phyloP scores from a whole-genome alignment of 2,113 vertebrate species.

The Misgurnus anguillicaudatus region DNA sequence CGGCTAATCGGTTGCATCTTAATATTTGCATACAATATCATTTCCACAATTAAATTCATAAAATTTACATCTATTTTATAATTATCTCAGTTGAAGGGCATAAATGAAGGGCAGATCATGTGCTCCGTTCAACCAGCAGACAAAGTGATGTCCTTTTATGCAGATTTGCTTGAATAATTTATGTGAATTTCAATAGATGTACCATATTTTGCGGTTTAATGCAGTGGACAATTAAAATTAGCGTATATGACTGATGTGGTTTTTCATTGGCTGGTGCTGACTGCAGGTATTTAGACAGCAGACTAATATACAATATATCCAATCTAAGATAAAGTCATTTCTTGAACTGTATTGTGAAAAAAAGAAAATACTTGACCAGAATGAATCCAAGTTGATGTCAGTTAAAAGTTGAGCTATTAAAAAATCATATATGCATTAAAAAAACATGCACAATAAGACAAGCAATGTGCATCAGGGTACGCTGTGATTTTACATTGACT shows the following conservation, averaged over 20 bases:
- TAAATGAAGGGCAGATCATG: conserved; percentile 36
- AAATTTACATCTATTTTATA: conserved; percentile 49
- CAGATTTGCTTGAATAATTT: conserved; percentile 49
- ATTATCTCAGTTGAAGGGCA: conserved; percentile 48
- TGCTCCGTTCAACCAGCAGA: conserved; percentile 11
- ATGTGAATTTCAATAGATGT: conserved; percentile 31
- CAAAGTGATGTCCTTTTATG: conserved; percentile 42
- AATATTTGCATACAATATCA: conserved; percentile 39
- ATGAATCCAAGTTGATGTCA: no score
- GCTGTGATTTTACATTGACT: not conserved
- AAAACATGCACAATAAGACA: not conserved
- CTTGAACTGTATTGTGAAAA: not conserved
- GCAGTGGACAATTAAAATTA: not conserved
- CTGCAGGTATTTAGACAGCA: not conserved
- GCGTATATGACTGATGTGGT: not conserved
- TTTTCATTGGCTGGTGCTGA: no score
- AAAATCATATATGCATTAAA: no score
- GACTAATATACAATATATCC: not conserved
- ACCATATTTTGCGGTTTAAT: conserved; percentile 1
- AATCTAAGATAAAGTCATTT: not conserved
- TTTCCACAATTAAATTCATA: conserved; percentile 49
- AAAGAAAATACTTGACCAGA: no score
- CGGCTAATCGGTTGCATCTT: not conserved
- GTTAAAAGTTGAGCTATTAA: no score
- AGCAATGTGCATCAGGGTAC: not conserved